These are phyloP conservation scores for Anaspis maculata DNA, from an alignment of 2,888 invertebrate species.

Conservation along the genomic window DNA sequence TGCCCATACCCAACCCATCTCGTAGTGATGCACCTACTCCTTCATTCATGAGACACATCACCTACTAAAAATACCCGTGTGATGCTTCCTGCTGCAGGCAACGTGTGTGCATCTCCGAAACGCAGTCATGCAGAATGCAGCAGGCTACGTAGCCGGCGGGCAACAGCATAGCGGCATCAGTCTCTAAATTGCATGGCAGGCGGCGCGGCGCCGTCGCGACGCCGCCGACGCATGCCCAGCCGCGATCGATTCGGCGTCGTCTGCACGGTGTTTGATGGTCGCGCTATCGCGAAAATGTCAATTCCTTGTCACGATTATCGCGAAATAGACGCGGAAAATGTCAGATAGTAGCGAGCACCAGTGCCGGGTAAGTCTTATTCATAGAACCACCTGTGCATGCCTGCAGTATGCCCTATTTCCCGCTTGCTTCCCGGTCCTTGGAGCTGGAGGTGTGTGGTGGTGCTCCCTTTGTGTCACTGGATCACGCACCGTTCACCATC, in stretches of 20 bases:
- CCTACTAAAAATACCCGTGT: too few species aligned
- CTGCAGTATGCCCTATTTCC: not conserved
- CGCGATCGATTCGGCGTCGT: conserved; percentile 28
- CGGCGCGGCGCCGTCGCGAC: conserved; percentile 8
- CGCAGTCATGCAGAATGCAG: too few species aligned
- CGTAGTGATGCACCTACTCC: too few species aligned
- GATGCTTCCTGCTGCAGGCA: too few species aligned
- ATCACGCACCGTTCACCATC: too few species aligned
- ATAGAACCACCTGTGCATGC: conserved; percentile 2
- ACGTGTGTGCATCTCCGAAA: too few species aligned
- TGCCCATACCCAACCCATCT: too few species aligned
- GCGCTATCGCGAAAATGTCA: conserved; percentile 38
- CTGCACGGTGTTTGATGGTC: conserved; percentile 19
- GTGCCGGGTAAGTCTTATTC: conserved; percentile 30
- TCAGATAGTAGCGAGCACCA: conserved; percentile 33
- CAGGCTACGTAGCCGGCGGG: too few species aligned
- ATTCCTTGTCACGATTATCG: conserved; percentile 35
- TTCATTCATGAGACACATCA: too few species aligned
- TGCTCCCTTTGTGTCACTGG: not conserved
- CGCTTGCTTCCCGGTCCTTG: not conserved
- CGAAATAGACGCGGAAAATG: conserved; percentile 36
- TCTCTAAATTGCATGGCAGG: conserved; percentile 10
- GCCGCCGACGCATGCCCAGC: conserved; percentile 27
- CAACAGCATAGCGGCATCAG: too few species aligned
- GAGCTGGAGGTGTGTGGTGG: not conserved